phyloP scores from a whole-genome alignment of 2,888 invertebrate species.

The Tenodera sinensis region DNA sequence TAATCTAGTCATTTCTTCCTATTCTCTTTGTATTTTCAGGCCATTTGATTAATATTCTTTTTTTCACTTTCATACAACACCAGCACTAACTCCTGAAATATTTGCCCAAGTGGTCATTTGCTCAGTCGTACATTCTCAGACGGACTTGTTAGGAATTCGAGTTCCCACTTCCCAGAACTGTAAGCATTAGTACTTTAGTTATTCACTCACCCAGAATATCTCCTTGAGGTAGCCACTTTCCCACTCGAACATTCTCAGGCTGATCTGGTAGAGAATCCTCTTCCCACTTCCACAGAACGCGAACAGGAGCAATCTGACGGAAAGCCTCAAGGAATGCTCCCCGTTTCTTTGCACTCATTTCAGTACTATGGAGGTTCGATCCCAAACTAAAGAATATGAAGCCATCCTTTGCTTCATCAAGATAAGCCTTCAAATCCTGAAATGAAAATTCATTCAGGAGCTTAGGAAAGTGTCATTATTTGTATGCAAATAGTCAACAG shows the following conservation, averaged over 20 bases:
- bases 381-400: constrained; percentile 42
- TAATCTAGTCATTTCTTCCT: too few relatives aligned
- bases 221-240: constrained; percentile 22
- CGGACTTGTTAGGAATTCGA: constrained; percentile 29
- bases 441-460: background rate
- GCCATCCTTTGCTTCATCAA: constrained; percentile 50
- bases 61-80: too few relatives aligned
- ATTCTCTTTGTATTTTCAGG: too few relatives aligned
- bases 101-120: constrained; percentile 16
- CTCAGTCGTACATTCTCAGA: constrained; percentile 17
- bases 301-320: constrained; percentile 38
- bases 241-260: constrained; percentile 16
- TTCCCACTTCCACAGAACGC: constrained; percentile 45
- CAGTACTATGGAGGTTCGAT: constrained; percentile 37
- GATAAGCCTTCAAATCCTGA: constrained; percentile 47
- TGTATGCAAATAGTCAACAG: too few relatives aligned
- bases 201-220: constrained; percentile 7
- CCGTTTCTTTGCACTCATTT: constrained; percentile 27
- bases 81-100: too few relatives aligned
- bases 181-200: background rate
- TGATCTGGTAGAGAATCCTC: constrained; percentile 29
- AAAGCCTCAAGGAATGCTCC: constrained; percentile 38
- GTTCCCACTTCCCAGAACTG: background rate
- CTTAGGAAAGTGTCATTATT: too few relatives aligned
- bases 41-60: too few relatives aligned